Evolutionary conservation across 2,888 invertebrate genomes (phyloP).

Genomic region (Cataglyphis albicans): DNA sequence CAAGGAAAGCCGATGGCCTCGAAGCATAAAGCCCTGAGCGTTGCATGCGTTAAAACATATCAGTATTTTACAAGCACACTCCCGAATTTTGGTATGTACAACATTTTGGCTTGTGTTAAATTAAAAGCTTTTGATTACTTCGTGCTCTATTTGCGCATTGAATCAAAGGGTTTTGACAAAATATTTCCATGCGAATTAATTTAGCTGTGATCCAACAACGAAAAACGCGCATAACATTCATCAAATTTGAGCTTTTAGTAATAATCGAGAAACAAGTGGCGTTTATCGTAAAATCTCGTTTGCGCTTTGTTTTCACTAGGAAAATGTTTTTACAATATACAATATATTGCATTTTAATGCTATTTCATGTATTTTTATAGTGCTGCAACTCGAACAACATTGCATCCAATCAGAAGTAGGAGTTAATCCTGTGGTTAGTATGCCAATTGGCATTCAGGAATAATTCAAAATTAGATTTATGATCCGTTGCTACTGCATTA

Average conservation of each 20-base stretch:
- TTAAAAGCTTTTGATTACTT: constrained; percentile 50
- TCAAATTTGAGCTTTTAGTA: constrained; percentile 35
- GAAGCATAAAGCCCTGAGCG: constrained; percentile 73
- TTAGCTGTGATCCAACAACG: not conserved
- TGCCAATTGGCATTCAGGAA: constrained; percentile 30
- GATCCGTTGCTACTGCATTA: not conserved
- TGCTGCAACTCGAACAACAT: constrained; percentile 1
- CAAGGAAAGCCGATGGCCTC: constrained; percentile 74
- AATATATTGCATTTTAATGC: constrained; percentile 22
- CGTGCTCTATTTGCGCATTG: constrained; percentile 27
- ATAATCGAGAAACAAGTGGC: constrained; percentile 40
- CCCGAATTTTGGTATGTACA: constrained; percentile 50
- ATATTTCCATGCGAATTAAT: constrained; percentile 34
- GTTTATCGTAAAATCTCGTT: constrained; percentile 29
- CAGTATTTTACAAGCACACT: constrained; percentile 59
- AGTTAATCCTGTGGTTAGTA: constrained; percentile 50
- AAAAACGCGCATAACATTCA: constrained; percentile 32
- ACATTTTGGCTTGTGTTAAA: constrained; percentile 32
- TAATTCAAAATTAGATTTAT: constrained; percentile 46
- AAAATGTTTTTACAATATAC: constrained; percentile 20
- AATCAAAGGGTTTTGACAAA: constrained; percentile 52
- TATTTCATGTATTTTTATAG: constrained; percentile 50
- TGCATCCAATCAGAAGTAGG: constrained; percentile 24
- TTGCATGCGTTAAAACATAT: constrained; percentile 73
- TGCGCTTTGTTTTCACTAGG: constrained; percentile 18